phyloP scores from a whole-genome alignment of 2,797 vertebrate genomes.

The Sphenodon punctatus region DNA sequence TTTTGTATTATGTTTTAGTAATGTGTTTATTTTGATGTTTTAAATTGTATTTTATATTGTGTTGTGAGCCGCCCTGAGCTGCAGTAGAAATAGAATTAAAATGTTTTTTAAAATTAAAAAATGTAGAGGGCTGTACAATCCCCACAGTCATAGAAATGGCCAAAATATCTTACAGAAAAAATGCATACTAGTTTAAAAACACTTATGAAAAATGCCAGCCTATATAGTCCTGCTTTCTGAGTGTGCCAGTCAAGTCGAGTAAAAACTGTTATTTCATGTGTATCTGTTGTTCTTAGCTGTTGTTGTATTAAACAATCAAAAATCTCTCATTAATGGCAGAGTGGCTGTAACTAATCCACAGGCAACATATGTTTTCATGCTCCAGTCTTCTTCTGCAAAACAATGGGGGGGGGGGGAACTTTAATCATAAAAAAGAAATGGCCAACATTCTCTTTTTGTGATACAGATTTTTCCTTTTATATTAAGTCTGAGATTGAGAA shows the following conservation, averaged over 20 bases:
- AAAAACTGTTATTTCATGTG: background rate
- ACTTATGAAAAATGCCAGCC: background rate
- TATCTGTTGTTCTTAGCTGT: background rate
- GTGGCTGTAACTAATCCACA: background rate
- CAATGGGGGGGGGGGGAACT: conserved; percentile 29
- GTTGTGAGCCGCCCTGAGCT: too few species aligned
- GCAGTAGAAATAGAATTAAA: too few species aligned
- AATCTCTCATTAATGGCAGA: background rate
- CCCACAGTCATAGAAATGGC: background rate
- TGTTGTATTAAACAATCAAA: background rate
- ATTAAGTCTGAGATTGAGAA: conserved; percentile 16
- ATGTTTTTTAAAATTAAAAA: too few species aligned
- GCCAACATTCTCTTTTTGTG: conserved; percentile 3
- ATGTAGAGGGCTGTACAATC: too few species aligned
- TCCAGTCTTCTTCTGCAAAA: conserved; percentile 5
- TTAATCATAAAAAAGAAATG: conserved; percentile 16
- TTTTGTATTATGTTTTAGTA: too few species aligned
- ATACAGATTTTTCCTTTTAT: conserved; percentile 16
- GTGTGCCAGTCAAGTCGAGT: background rate
- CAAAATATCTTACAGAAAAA: background rate
- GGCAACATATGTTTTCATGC: background rate
- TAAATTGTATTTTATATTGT: too few species aligned
- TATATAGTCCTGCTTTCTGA: rapidly evolving
- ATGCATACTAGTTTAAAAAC: rapidly evolving
- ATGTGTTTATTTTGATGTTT: too few species aligned